phyloP scores from a whole-genome alignment of 2,888 invertebrate genomes.

The Caenorhabditis zanzibari region DNA sequence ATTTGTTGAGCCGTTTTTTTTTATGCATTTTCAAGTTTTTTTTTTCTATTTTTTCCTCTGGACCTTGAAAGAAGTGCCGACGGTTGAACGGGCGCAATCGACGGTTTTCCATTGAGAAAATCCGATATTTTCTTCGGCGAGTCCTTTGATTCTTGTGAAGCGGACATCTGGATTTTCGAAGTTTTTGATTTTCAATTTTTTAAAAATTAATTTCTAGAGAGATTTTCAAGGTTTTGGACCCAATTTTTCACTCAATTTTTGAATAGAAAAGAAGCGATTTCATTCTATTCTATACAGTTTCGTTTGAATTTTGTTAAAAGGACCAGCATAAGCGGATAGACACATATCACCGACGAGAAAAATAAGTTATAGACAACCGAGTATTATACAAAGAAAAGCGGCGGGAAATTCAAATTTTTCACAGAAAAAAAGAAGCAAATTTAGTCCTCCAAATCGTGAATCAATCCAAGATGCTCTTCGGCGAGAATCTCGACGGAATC shows the following conservation, averaged over 20 bases:
- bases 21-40: background rate
- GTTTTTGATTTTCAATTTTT: too few species aligned
- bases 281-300: background rate
- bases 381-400: background rate
- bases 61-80: slow-evolving; percentile 53
- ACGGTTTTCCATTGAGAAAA: slow-evolving; percentile 53
- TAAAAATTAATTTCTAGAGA: too few species aligned
- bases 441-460: slow-evolving; percentile 23
- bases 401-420: background rate
- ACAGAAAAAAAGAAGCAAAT: background rate
- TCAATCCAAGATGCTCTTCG: slow-evolving; percentile 15
- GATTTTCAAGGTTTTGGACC: background rate
- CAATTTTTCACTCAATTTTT: background rate
- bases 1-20: too few species aligned
- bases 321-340: too few species aligned
- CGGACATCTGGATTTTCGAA: slow-evolving; percentile 40
- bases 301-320: too few species aligned
- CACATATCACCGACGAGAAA: background rate
- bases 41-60: background rate
- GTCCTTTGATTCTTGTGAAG: slow-evolving; percentile 18
- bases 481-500: slow-evolving; percentile 11
- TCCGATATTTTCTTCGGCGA: slow-evolving; percentile 7
- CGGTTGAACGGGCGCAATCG: slow-evolving; percentile 43
- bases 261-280: background rate
- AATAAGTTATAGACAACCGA: background rate